Evolutionary conservation across 2,888 invertebrate genomes (phyloP).

Genomic region (Petrophora chlorosata): DNA sequence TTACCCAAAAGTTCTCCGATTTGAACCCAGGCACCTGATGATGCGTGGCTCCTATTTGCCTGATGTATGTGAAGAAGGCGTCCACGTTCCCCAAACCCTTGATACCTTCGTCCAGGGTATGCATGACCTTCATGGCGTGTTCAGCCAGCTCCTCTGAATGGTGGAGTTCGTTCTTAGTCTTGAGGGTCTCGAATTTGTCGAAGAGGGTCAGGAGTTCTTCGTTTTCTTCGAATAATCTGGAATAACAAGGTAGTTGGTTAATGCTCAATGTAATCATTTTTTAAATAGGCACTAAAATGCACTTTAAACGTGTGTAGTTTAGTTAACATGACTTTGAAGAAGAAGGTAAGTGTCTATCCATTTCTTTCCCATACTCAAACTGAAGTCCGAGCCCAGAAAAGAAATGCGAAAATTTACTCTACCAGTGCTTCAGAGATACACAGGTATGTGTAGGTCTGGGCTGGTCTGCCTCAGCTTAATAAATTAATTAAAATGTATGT

Average conservation of each 20-base stretch:
- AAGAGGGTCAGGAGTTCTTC: slow-evolving; percentile 89
- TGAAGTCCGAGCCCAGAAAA: too few species aligned
- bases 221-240: slow-evolving; percentile 94
- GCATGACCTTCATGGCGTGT: slow-evolving; percentile 94
- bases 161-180: slow-evolving; percentile 89
- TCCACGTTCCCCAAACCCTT: slow-evolving; percentile 92
- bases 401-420: too few species aligned
- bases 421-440: too few species aligned
- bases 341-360: too few species aligned
- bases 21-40: slow-evolving; percentile 92
- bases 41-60: slow-evolving; percentile 92
- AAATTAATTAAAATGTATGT: too few species aligned
- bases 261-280: too few species aligned
- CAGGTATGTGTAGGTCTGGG: too few species aligned
- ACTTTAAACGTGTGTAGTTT: too few species aligned
- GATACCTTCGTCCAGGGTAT: slow-evolving; percentile 93
- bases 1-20: slow-evolving; percentile 94
- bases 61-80: slow-evolving; percentile 89
- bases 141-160: slow-evolving; percentile 92
- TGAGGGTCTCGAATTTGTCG: slow-evolving; percentile 89
- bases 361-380: too few species aligned
- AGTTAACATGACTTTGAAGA: too few species aligned
- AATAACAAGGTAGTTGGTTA: slow-evolving; percentile 28
- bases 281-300: too few species aligned
- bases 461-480: too few species aligned